Base-by-base conservation (phyloP, 2,113 vertebrate species). In the Chaetodon trifascialis region DNA sequence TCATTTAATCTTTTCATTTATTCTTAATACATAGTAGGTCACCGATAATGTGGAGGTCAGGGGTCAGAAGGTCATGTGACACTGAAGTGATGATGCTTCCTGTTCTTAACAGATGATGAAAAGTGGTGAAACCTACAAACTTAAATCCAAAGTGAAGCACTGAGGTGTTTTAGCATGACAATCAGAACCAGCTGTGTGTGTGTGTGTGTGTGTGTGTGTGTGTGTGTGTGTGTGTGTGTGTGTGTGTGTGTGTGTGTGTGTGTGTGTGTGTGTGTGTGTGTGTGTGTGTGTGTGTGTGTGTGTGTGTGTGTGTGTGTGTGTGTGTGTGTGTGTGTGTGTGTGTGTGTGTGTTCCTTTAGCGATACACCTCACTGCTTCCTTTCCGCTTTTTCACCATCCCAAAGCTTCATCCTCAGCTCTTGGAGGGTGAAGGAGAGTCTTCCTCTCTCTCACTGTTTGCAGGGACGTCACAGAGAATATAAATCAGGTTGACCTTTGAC, bases 291-390 rank as follows among this genome's bases (percentile, higher is more conserved):
- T 23, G 51, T n/a, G 51, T n/a, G n/a, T n/a, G n/a, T 65, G 23
- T 12, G 6, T 66, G 19, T 79, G 47, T 68, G 84, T 79, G 88
- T 75, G 76, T 80, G 78, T 70, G 83, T 68, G 76, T 62, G 77
- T 84, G 21, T 77, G 46, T 17, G 40, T 59, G 69, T 51, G 62
- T 81, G 69, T 73, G 69, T 56, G 59, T 73, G 76, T 49, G n/a
- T 81, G 69, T 73, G 69, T 56, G 59, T 73, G 76, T 49, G n/a
- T 30, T 30, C 30, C 30, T 30, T 30, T 30, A 19, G n/a, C 46
- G 87, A 86, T 73, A 91, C 84, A 92, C 89, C 83, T 88, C 90
- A 87, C 73, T 87, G 88, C 80, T 73, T 86, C 60, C 60, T 85
- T 78, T 77, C 44, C 11, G 2, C 62, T 42, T 36, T 10, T 19